A percentile compares a stretch with the other conserved stretches of the same genome.
phyloP scores from a whole-genome alignment of 2,888 invertebrate species.

The Volucella bombylans region DNA sequence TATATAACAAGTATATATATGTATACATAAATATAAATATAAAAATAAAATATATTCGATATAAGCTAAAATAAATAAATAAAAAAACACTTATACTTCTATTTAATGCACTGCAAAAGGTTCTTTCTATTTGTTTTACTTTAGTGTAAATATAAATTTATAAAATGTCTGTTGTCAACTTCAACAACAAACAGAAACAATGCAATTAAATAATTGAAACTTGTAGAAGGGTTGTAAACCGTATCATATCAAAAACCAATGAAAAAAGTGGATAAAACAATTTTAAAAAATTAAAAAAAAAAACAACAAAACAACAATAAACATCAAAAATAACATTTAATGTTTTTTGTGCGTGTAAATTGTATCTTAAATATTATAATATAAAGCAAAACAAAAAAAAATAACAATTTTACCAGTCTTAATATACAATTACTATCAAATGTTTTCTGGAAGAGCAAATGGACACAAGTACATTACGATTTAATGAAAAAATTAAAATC shows the following conservation, averaged over 20 bases:
- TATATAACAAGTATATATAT: conserved; percentile 36
- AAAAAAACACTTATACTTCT: conserved; percentile 45
- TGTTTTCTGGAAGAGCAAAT: not conserved
- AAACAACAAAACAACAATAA: conserved; percentile 1
- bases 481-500: not conserved
- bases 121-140: conserved; percentile 15
- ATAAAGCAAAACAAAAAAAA: not conserved
- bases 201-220: conserved; percentile 33
- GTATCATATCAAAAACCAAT: conserved; percentile 48
- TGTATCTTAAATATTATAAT: conserved; percentile 46
- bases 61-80: conserved; percentile 27
- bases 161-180: conserved; percentile 1
- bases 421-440: conserved; percentile 15
- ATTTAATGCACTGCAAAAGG: conserved; percentile 62
- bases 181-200: conserved; percentile 18
- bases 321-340: conserved; percentile 8
- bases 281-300: conserved; percentile 26
- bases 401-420: conserved; percentile 14
- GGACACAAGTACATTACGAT: conserved; percentile 26
- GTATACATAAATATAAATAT: conserved; percentile 26
- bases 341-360: conserved; percentile 53
- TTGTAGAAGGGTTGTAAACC: conserved; percentile 36
- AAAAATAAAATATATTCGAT: conserved; percentile 22
- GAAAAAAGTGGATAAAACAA: not conserved
- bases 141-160: conserved; percentile 62